Evolutionary conservation across 2,113 vertebrate genomes (phyloP).

Genomic region (Solea solea): DNA sequence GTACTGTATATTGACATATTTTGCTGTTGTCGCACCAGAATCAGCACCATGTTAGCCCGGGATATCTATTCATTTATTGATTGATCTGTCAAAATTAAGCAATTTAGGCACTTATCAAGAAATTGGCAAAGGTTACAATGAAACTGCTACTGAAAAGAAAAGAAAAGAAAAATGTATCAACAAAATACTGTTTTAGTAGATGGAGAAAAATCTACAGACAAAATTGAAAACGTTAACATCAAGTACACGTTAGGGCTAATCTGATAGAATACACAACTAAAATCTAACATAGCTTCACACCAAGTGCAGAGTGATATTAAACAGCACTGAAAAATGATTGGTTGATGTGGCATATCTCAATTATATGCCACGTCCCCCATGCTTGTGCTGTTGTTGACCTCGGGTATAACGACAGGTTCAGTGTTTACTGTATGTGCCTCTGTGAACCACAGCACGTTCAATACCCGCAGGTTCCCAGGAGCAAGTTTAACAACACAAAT

Average conservation of each 20-base stretch:
- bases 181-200: slow-evolving; percentile 37
- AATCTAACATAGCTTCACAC: slow-evolving; percentile 38
- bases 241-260: slow-evolving; percentile 39
- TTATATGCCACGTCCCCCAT: slow-evolving; percentile 4
- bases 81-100: slow-evolving; percentile 69
- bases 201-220: slow-evolving; percentile 37
- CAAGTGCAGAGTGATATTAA: slow-evolving; percentile 32
- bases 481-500: slow-evolving; percentile 41
- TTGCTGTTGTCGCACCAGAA: slow-evolving; percentile 23
- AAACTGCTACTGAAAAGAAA: slow-evolving; percentile 29
- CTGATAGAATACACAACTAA: slow-evolving; percentile 43
- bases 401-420: slow-evolving; percentile 20
- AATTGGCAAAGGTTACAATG: slow-evolving; percentile 54
- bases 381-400: slow-evolving; percentile 56
- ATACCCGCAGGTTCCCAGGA: slow-evolving; percentile 37
- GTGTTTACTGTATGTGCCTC: slow-evolving; percentile 35
- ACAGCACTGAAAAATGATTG: slow-evolving; percentile 45
- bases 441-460: slow-evolving; percentile 15
- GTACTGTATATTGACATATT: slow-evolving; percentile 11
- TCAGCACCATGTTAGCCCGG: slow-evolving; percentile 62
- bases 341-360: slow-evolving; percentile 39
- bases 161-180: slow-evolving; percentile 40
- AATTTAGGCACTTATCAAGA: slow-evolving; percentile 80
- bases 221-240: slow-evolving; percentile 28
- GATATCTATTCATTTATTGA: slow-evolving; percentile 13